Evolutionary conservation across 2,797 vertebrate genomes (phyloP), one percentile per base, ranked within the genome.

Genomic region (Fistularia tabacaria): DNA sequence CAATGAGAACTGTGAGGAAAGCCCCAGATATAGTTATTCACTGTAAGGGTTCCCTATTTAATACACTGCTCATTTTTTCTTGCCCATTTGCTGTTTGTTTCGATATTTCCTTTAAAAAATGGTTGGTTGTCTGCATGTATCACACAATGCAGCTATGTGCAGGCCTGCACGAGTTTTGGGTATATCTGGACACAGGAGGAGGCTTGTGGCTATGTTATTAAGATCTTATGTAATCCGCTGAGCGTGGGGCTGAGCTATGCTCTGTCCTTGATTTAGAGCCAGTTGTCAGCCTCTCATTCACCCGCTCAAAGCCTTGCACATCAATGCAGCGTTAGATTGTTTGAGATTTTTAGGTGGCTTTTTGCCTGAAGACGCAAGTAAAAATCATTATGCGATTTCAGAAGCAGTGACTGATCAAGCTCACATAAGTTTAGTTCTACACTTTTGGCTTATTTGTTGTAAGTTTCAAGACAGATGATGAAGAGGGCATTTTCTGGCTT

Each of bases 191-290:
- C 61, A 57, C 64, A 63, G 0, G 6, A 66, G 65, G 59, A 70
- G 62, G 77, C 71, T 76, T 66, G 66, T 74, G 74, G 76, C 57
- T 54, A 14, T 58, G 69, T 71, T 74, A 54, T 73, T 54, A 66
- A 57, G 63, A 43, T 78, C 25, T 87, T 85, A 71, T 48, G 51
- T 82, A 85, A 84, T 64, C 9, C 40, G 14, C 46, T 14, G 45
- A 14, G 45, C 45, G 43, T 1, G 49, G 57, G 70, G 51, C 54
- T 52, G 59, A 12, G 48, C 51, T 63, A 36, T 51, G 69, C 57
- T 73, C 62, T 66, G 79, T 75, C 63, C 80, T 82, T 74, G 75
- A 77, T 76, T 66, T 47, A 0, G 1, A 73, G 65, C 74, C 72
- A 78, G 60, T 46, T 13, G 38, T 69, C 60, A 56, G 64, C 52